Conservation (phyloP, 2,113 vertebrate genomes). For the Ursus arctos region DNA sequence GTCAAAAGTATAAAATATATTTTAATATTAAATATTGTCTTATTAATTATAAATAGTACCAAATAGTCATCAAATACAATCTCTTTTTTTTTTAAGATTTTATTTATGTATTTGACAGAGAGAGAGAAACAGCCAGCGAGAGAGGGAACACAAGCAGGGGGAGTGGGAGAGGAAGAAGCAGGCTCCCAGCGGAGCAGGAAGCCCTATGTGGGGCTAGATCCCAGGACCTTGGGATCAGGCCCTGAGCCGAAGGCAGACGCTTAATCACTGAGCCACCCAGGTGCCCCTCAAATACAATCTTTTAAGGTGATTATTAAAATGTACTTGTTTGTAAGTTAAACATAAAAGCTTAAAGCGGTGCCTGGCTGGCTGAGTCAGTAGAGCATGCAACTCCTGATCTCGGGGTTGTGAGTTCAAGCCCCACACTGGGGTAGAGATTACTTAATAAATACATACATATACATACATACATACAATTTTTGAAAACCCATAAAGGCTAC, state of each 20-base stretch:
- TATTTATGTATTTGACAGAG: too few relatives aligned
- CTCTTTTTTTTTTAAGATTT: neutral
- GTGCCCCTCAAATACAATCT: neutral
- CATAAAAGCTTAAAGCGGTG: slow-evolving; percentile 15
- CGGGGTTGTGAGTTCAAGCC: neutral
- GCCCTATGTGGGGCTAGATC: too few relatives aligned
- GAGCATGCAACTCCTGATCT: neutral
- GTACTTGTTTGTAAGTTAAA: slow-evolving; percentile 44
- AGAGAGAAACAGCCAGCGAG: too few relatives aligned
- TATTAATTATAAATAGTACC: slow-evolving; percentile 45
- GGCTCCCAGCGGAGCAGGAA: too few relatives aligned
- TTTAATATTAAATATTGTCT: slow-evolving; percentile 16
- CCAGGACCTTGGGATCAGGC: too few relatives aligned
- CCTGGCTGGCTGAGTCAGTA: neutral
- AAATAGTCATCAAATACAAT: neutral
- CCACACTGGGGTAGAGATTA: neutral
- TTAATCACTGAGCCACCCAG: too few relatives aligned
- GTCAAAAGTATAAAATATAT: neutral
- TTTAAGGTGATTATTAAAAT: slow-evolving; percentile 44
- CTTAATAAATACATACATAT: neutral
- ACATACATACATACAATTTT: neutral
- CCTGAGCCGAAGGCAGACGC: too few relatives aligned
- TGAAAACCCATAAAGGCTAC: neutral
- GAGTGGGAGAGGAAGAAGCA: too few relatives aligned
- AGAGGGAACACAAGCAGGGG: too few relatives aligned